phyloP scores from a whole-genome alignment of 1,140 invertebrate genomes.

The Helicoverpa zea region DNA sequence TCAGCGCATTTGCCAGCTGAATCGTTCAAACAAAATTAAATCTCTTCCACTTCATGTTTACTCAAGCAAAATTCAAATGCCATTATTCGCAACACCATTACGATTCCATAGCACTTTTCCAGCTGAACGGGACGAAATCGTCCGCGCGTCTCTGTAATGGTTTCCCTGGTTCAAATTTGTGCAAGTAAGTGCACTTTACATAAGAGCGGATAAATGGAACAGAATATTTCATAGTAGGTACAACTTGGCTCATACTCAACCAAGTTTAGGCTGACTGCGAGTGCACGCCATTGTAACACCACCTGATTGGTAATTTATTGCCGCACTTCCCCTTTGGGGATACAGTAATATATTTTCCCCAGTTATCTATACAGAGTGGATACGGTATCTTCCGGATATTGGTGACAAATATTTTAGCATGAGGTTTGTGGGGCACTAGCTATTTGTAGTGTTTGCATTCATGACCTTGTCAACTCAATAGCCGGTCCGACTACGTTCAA shows the following conservation, averaged over 20 bases:
- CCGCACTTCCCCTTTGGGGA: constrained; percentile 31
- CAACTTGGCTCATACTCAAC: constrained; percentile 65
- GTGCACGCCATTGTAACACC: constrained; percentile 56
- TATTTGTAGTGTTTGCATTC: background rate
- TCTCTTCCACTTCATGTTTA: constrained; percentile 43
- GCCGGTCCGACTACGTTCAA: too few relatives aligned
- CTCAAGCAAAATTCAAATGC: constrained; percentile 52
- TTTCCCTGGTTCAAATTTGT: constrained; percentile 60
- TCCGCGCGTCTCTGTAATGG: constrained; percentile 55
- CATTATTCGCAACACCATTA: constrained; percentile 53
- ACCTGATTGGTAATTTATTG: constrained; percentile 65
- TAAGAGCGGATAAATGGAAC: constrained; percentile 62
- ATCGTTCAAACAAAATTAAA: constrained; percentile 42
- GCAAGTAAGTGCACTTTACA: constrained; percentile 65
- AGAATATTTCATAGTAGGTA: constrained; percentile 65
- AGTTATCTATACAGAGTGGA: constrained; percentile 32
- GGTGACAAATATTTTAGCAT: constrained; percentile 40
- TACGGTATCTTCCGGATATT: constrained; percentile 21
- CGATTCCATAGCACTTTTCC: constrained; percentile 64
- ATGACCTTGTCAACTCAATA: too few relatives aligned
- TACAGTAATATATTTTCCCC: constrained; percentile 36
- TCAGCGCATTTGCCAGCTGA: constrained; percentile 32
- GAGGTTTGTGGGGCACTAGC: constrained; percentile 16
- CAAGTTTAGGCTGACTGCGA: constrained; percentile 55
- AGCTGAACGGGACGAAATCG: constrained; percentile 57